Conservation (phyloP, 2,888 invertebrate genomes). For the Mythimna ferrago region DNA sequence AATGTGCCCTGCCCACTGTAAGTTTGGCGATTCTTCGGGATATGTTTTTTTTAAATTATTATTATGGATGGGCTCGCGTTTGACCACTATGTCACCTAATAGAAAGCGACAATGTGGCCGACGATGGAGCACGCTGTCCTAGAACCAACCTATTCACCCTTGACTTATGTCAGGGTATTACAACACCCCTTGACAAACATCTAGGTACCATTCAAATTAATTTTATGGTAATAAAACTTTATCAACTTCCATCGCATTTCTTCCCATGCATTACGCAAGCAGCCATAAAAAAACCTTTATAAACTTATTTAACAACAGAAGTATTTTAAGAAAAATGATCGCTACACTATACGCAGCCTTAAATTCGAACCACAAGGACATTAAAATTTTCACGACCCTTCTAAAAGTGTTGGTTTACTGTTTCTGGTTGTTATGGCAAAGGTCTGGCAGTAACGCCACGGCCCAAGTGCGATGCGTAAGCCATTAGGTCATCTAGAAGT, state of each 20-base stretch:
- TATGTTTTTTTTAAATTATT: too few species aligned
- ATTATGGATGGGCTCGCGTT: too few species aligned
- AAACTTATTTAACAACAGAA: conserved; percentile 38
- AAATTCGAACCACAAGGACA: conserved; percentile 84
- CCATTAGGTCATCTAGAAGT: conserved; percentile 23
- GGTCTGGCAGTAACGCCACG: conserved; percentile 67
- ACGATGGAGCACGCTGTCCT: too few species aligned
- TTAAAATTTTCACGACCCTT: conserved; percentile 87
- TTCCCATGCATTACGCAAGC: not conserved
- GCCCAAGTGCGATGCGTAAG: conserved; percentile 59
- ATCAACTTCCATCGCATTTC: not conserved
- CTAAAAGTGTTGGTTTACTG: conserved; percentile 88
- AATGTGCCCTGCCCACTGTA: too few species aligned
- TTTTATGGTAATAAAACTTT: too few species aligned
- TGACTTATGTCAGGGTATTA: too few species aligned
- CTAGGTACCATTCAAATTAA: too few species aligned
- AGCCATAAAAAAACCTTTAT: conserved; percentile 15
- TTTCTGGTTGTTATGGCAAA: conserved; percentile 82
- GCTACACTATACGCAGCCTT: conserved; percentile 64
- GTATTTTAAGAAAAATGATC: conserved; percentile 51
- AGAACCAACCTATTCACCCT: too few species aligned
- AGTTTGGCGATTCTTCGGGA: too few species aligned
- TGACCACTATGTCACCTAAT: too few species aligned
- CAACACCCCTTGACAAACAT: too few species aligned
- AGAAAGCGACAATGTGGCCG: too few species aligned